Base-by-base conservation (phyloP, 2,888 invertebrate genomes). In the Oxytorus armatus region DNA sequence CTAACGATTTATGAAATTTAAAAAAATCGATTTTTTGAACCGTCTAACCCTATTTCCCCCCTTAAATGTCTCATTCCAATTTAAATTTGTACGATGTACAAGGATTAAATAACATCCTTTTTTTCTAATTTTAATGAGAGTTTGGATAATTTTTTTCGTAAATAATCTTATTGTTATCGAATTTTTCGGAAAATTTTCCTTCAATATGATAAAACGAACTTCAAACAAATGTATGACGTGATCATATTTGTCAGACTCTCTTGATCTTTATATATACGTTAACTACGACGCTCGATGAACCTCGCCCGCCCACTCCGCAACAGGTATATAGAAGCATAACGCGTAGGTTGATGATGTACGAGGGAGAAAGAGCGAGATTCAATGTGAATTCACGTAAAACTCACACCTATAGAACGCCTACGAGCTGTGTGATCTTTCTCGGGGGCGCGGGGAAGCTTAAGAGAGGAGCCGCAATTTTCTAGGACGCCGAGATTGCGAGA, bases 281-380 rank as follows among this genome's bases (percentile, higher is more conserved):
- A 51, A 51, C 42, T 53, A 61, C 39, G 21, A 39, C 29, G 29
- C 70, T 66, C 53, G 77, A 78, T 78, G 77, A 78, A 72, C 53
- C 79, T 72, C 61, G 68, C 21, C 33, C 79, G 79, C 77, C 79
- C 79, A 80, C 79, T 61, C 69, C 33, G 78, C 78, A 78, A 81
- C 81, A 78, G 78, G 81, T 81, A 74, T 69, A 33, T 75, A 47
- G 23, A 16, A n/a, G 10, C 25, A 55, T 3, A 63, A n/a, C 16
- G 70, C 21, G 70, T 72, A 72, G 59, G 72, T 42, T 23, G 72
- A 49, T 39, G 51, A 74, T 74, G 55, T 44, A 74, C 21, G 42
- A 51, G 23, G 44, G 55, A 65, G 55, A 65, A 33, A 51, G 23
- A 55, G 55, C 53, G 55, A 65, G 29, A 44, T 61, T 61, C 59